Percentiles rank a stretch among this genome's conserved stretches.
These are phyloP conservation scores for Eunapius fragilis DNA, from an alignment of 37 sponge, comb jelly and placozoan species.

Conservation along the genomic window DNA sequence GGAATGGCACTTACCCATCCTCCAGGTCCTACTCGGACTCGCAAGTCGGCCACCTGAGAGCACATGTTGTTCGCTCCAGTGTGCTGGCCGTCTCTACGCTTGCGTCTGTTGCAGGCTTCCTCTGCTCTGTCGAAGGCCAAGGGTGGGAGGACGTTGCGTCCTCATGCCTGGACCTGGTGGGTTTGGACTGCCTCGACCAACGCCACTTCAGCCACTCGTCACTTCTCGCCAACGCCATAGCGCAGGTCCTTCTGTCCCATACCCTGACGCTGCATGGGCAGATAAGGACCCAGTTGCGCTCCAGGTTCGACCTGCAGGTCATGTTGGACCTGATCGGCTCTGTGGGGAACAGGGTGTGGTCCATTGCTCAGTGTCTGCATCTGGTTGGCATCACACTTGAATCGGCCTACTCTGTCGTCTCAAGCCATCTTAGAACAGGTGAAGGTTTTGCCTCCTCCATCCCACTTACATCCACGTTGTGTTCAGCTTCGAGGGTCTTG, in stretches of 20 bases:
- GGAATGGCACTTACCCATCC: constrained; percentile 25
- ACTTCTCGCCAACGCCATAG: constrained; percentile 2
- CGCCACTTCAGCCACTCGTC: not conserved
- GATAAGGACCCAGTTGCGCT: not conserved
- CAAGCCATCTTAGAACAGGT: not conserved
- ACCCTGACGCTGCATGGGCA: not conserved
- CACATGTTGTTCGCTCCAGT: not conserved
- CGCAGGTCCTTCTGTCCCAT: not conserved
- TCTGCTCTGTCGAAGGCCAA: not conserved
- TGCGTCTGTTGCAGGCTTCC: not conserved
- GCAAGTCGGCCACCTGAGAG: not conserved
- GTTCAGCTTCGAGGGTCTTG: not conserved
- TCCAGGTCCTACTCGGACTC: not conserved
- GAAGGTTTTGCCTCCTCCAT: not conserved
- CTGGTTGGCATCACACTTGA: not conserved
- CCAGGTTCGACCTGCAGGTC: not conserved
- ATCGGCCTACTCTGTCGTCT: not conserved
- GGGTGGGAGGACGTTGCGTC: not conserved
- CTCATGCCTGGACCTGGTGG: not conserved
- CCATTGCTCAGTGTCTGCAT: constrained; percentile 13
- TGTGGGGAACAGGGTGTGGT: not conserved
- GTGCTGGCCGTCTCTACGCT: not conserved
- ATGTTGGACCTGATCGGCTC: not conserved
- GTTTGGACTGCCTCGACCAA: constrained; percentile 26
- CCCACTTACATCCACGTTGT: not conserved